phyloP scores from a whole-genome alignment of 2,797 vertebrate species.

The Epinephelus malabaricus region DNA sequence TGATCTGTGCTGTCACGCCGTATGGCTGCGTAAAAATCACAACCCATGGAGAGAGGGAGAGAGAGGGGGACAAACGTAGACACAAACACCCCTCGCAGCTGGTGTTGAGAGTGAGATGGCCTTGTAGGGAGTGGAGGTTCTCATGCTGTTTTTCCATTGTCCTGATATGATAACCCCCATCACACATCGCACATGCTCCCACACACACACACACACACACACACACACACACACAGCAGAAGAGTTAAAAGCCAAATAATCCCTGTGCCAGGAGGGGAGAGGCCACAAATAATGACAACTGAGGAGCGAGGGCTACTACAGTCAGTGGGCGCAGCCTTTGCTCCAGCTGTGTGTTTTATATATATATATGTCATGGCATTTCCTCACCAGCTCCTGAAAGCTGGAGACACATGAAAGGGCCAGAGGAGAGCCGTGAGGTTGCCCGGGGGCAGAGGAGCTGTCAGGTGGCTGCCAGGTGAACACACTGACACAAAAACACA shows the following conservation, averaged over 20 bases:
- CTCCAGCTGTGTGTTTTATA: constrained; percentile 51
- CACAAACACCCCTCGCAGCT: constrained; percentile 75
- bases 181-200: constrained; percentile 49
- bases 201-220: constrained; percentile 10
- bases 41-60: constrained; percentile 69
- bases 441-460: constrained; percentile 45
- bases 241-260: constrained; percentile 56
- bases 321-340: constrained; percentile 37
- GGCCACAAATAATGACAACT: constrained; percentile 48
- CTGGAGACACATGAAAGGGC: constrained; percentile 68
- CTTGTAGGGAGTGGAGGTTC: constrained; percentile 77
- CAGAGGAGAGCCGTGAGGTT: constrained; percentile 50
- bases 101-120: constrained; percentile 73
- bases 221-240: constrained; percentile 20
- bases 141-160: constrained; percentile 78
- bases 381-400: constrained; percentile 57
- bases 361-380: constrained; percentile 53
- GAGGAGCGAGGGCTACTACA: constrained; percentile 34
- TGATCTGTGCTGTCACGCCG: constrained; percentile 81
- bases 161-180: constrained; percentile 77
- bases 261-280: constrained; percentile 29
- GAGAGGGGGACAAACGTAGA: constrained; percentile 32
- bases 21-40: constrained; percentile 81
- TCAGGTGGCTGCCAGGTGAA: constrained; percentile 73
- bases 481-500: constrained; percentile 42